Percentiles rank a stretch among this genome's conserved stretches.
Evolutionary conservation across 2,888 invertebrate genomes (phyloP).

Genomic region (Thera britannica): DNA sequence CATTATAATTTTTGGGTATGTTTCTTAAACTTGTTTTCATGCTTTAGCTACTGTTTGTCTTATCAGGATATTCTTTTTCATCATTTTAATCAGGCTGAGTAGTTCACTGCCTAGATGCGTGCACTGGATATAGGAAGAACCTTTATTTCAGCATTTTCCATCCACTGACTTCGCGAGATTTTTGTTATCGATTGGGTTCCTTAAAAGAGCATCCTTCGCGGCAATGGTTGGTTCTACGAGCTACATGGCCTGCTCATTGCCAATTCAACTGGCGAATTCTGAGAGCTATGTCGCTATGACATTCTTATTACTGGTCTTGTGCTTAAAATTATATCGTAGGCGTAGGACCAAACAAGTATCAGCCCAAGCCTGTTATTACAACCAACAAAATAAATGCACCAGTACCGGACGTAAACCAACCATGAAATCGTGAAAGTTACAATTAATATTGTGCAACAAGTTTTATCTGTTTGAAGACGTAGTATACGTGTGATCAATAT

Average conservation of each 20-base stretch:
- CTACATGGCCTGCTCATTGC: too few species aligned
- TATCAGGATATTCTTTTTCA: not conserved
- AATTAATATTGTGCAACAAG: conserved; percentile 52
- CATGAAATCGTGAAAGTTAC: conserved; percentile 52
- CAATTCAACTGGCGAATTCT: too few species aligned
- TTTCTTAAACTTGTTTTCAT: conserved; percentile 1
- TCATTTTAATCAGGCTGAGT: too few species aligned
- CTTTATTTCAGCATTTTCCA: too few species aligned
- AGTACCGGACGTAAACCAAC: conserved; percentile 46
- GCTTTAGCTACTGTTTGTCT: not conserved
- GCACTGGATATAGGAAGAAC: too few species aligned
- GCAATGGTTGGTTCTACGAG: too few species aligned
- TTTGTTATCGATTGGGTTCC: too few species aligned
- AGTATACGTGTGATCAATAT: conserved; percentile 52
- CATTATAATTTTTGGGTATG: not conserved
- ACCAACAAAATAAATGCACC: conserved; percentile 35
- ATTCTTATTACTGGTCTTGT: conserved; percentile 16
- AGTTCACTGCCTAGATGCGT: too few species aligned
- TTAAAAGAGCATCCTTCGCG: too few species aligned
- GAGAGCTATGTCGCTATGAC: too few species aligned
- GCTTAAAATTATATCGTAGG: conserved; percentile 25
- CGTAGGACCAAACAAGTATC: conserved; percentile 13
- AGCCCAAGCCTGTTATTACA: conserved; percentile 34
- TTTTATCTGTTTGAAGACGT: conserved; percentile 47
- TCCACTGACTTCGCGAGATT: too few species aligned